Conservation (phyloP, 2,113 vertebrate genomes). For the Xyrauchen texanus region DNA sequence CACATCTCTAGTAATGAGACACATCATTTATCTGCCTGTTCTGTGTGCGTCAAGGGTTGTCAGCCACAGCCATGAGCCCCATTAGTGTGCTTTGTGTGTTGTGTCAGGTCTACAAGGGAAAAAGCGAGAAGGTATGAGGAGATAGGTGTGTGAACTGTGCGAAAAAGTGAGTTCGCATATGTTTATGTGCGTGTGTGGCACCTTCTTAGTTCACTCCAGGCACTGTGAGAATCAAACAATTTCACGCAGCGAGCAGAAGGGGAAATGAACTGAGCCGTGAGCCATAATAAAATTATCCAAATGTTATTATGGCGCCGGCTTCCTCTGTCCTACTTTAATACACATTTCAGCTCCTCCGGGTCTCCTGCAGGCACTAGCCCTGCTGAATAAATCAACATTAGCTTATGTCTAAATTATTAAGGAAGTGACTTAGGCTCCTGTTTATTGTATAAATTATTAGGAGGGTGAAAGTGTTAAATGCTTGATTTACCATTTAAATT, state of each 20-base stretch:
- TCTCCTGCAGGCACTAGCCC: constrained; percentile 89
- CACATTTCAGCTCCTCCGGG: constrained; percentile 93
- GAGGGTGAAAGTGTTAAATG: constrained; percentile 85
- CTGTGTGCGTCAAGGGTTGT: background rate
- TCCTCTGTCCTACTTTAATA: constrained; percentile 99
- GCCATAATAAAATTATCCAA: constrained; percentile 99
- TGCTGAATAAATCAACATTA: constrained; percentile 99
- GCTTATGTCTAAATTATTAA: constrained; percentile 99
- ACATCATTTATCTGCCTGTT: constrained; percentile 30
- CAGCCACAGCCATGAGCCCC: background rate
- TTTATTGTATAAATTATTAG: constrained; percentile 99
- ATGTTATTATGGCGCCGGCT: constrained; percentile 99
- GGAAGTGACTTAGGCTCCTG: constrained; percentile 94
- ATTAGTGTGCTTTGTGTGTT: background rate
- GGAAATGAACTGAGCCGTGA: constrained; percentile 99
- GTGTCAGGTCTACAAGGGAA: background rate
- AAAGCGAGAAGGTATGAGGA: constrained; percentile 2
- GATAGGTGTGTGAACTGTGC: background rate
- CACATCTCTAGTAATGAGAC: constrained; percentile 22
- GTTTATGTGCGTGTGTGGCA: constrained; percentile 40
- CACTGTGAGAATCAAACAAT: constrained; percentile 98
- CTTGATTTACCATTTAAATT: constrained; percentile 56
- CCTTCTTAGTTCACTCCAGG: constrained; percentile 87
- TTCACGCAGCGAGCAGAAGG: constrained; percentile 98
- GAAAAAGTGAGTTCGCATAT: constrained; percentile 36